Conservation (phyloP, 2,888 invertebrate genomes). For the Crematogaster levior region DNA sequence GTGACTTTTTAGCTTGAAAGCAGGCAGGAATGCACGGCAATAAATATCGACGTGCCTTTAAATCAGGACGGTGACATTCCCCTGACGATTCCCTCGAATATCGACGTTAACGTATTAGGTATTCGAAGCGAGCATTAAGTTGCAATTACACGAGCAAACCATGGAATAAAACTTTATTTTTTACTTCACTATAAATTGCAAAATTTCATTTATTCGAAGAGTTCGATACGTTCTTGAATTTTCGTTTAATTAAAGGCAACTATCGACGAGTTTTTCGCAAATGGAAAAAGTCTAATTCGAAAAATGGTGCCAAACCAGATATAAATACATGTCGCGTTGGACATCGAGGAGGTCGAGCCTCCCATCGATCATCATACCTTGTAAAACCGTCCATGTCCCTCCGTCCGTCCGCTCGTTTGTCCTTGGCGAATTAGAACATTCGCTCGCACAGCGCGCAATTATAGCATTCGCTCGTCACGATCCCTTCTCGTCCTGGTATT, state of each 20-base stretch:
- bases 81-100: not conserved
- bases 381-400: constrained; percentile 50
- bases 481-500: constrained; percentile 71
- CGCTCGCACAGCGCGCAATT: constrained; percentile 72
- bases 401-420: constrained; percentile 66
- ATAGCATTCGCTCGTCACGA: constrained; percentile 63
- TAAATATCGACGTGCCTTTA: constrained; percentile 37
- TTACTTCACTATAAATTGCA: not conserved
- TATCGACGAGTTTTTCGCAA: not conserved
- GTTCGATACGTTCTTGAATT: not conserved
- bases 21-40: constrained; percentile 25
- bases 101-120: not conserved
- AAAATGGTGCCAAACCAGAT: not conserved
- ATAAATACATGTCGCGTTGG: not conserved
- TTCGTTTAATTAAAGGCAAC: not conserved
- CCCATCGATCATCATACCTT: constrained; percentile 59
- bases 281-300: not conserved
- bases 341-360: constrained; percentile 31
- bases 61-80: not conserved
- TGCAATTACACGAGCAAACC: not conserved
- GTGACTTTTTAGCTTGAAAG: constrained; percentile 62
- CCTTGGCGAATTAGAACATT: constrained; percentile 81
- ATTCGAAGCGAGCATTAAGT: not conserved
- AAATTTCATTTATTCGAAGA: not conserved
- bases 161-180: too few relatives aligned